Conservation (phyloP, 2,888 invertebrate species). For the Rhamnusium bicolor region DNA sequence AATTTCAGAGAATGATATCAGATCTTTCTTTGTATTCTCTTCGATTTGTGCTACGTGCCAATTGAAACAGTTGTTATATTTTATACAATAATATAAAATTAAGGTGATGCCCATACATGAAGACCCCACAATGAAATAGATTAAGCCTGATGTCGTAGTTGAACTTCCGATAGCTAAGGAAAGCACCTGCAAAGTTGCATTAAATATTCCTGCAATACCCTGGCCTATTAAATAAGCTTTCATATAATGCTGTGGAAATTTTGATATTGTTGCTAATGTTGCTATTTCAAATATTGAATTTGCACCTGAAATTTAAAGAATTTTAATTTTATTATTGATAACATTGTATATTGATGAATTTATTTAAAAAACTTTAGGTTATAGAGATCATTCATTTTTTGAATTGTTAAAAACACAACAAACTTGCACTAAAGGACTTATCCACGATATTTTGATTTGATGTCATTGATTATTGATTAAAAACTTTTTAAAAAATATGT, state of each 20-base stretch:
- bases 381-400: too few species aligned
- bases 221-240: slow-evolving; percentile 40
- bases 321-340: too few species aligned
- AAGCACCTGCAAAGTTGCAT: slow-evolving; percentile 34
- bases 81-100: slow-evolving; percentile 22
- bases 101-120: slow-evolving; percentile 31
- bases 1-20: slow-evolving; percentile 29
- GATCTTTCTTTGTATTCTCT: slow-evolving; percentile 32
- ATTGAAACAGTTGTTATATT: slow-evolving; percentile 28
- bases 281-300: slow-evolving; percentile 22
- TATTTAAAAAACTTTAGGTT: too few species aligned
- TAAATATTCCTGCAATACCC: slow-evolving; percentile 37
- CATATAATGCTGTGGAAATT: slow-evolving; percentile 45
- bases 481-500: too few species aligned
- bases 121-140: slow-evolving; percentile 41
- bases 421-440: too few species aligned
- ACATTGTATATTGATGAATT: too few species aligned
- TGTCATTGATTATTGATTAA: too few species aligned
- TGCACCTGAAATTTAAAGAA: not conserved
- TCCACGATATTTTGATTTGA: too few species aligned
- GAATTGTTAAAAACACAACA: too few species aligned
- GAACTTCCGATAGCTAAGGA: slow-evolving; percentile 39
- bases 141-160: slow-evolving; percentile 35
- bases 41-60: slow-evolving; percentile 20
- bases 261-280: slow-evolving; percentile 34